Base-by-base conservation (phyloP, 2,113 vertebrate genomes). In the Thalassarche chlororhynchos region DNA sequence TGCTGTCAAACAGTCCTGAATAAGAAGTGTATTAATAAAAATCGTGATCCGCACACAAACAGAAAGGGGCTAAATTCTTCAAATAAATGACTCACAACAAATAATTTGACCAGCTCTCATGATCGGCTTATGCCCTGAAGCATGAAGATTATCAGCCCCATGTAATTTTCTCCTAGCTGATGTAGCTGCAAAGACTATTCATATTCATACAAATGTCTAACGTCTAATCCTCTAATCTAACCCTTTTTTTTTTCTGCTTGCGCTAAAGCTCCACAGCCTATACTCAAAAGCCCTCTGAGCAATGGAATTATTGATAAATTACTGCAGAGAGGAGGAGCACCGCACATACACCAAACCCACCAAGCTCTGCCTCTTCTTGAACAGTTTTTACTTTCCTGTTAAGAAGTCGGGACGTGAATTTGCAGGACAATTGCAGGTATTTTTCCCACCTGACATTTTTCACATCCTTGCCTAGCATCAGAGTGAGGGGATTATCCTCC, bases 91-190 rank as follows among this genome's bases (percentile, higher is more conserved):
- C 94, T 95, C 91, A 42, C 96, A 94, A 96, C 94, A 97, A 96
- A 97, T 76, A 77, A 91, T 94, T 72, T 79, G 94, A 87, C 65
- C 87, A n/a, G 96, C 84, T 97, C 95, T 97, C 96, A 79, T 85
- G 96, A 97, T 88, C 93, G 0, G 94, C 93, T 97, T 97, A 97
- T 16, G 94, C 93, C 89, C 87, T 93, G 69, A 86, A 96, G 96
- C 95, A 97, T 96, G 94, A 96, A 95, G 93, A 97, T 97, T 97
- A 97, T 97, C 97, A 96, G 84, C 81, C 64, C 81, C 81, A 69
- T 95, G 95, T 94, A 87, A 96, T 97, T 96, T 97, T 95, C 96
- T 97, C 70, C 91, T 87, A 89, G 93, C 87, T 95, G 93, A 89
- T 94, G 84, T 92, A 96, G 93, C 94, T 85, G 94, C 96, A 94